Base-by-base conservation (phyloP, 2,113 vertebrate species). In the Python bivittatus region DNA sequence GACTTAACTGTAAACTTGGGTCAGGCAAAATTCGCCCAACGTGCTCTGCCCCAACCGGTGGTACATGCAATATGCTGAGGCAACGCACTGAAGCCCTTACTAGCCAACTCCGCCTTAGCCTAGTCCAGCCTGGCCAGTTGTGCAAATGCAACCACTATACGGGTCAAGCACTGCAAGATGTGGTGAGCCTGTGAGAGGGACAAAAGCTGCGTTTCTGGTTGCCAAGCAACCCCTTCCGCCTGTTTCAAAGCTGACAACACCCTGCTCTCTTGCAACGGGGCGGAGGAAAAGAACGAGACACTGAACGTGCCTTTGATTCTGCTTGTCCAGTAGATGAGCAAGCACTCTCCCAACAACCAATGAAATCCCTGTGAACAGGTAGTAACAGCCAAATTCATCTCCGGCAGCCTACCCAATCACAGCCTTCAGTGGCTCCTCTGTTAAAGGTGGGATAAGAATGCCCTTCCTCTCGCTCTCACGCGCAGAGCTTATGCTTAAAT, bases 371-470 rank as follows among this genome's bases (percentile, higher is more conserved):
- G 88, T 93, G 90, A 17, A 0, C 93, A 95, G 95, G 94, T 95
- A 96, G 94, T 79, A 29, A 94, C 91, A 92, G 88, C 88, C 85
- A 90, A 93, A 38, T 89, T 95, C 93, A 91, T 88, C 93, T 44
- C 86, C 0, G 53, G 60, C 92, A 94, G 90, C 88, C 58, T 83
- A 94, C 86, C 90, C 90, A 12, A 0, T 22, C 0, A 0, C 92
- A 94, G 93, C 83, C 91, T 93, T 60, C 58, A n/a, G 0, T 56
- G 92, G 84, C 0, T 0, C 1, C 85, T 57, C 84, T 92, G 72
- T 87, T 93, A 92, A 90, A 95, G 83, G 25, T 86, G 29, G 0
- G 0, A 42, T 0, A 0, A 0, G 0, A 22, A 0, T 0, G 87
- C 15, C 44, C 38, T 27, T 22, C 23, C 44, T 33, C 23, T 17